Evolutionary conservation across 2,113 vertebrate species (phyloP), one percentile per base, ranked within the genome.

Genomic region (Cercocebus atys): DNA sequence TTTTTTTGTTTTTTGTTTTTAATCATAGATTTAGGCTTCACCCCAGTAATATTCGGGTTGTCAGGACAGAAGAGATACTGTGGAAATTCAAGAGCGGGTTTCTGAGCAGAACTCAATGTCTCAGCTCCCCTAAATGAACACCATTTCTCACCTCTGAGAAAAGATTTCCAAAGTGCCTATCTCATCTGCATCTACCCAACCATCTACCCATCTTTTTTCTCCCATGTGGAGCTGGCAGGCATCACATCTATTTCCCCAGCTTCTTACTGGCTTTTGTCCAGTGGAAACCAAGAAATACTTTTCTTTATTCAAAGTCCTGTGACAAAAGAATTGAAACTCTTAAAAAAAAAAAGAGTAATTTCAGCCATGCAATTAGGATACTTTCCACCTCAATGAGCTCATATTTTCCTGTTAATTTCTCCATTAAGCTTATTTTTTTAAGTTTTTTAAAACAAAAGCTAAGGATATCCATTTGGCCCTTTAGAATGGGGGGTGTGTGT

Each of bases 391-490:
- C 25, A 20, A 81, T 93, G 43, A 94, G 75, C 47, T 96, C 92
- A 97, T 38, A 73, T n/a, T 89, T 96, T 93, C 68, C 78, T 45
- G 4, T 70, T 96, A 81, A 90, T 81, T 86, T 92, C 83, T 97
- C 91, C 68, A 91, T 18, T 13, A 92, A 35, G 14, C 1, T 47
- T 75, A 52, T 43, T 94, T 22, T 23, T 68, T 14, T 59, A 43
- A 2, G 12, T n/a, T 59, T 61, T 90, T 68, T n/a, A 27, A 73
- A 90, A 94, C 61, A 90, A 95, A 88, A 73, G 22, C 35, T 83
- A 79, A 97, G 9, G 59, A 38, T n/a, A 82, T 80, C 50, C 92
- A 13, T 16, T 84, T 82, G 55, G 50, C n/a, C n/a, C 55, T 93
- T 88, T 25, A 76, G 55, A 92, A 82, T 14, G 8, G 43, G 13